These are phyloP conservation scores for Piezodorus guildinii DNA, from an alignment of 1,140 invertebrate species.

Conservation along the genomic window DNA sequence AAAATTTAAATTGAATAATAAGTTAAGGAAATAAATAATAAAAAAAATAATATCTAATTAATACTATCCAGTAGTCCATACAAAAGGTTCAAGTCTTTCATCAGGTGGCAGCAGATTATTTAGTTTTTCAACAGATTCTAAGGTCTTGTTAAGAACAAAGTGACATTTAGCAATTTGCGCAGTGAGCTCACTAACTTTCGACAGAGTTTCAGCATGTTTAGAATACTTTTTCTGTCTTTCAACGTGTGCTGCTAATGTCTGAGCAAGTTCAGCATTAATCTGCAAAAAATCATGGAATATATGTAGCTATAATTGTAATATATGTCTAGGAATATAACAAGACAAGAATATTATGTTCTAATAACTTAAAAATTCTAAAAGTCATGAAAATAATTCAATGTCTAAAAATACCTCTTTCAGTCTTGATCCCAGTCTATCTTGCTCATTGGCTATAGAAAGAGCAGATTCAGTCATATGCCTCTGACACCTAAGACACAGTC, in stretches of 20 bases:
- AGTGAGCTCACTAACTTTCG: slow-evolving; percentile 63
- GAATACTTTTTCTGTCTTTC: slow-evolving; percentile 75
- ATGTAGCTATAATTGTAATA: neutral
- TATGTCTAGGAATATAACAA: neutral
- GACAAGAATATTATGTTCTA: neutral
- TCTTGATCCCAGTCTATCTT: slow-evolving; percentile 53
- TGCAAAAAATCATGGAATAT: slow-evolving; percentile 32
- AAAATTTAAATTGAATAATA: neutral
- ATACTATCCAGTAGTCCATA: slow-evolving; percentile 65
- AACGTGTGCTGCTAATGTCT: slow-evolving; percentile 52
- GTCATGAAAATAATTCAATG: neutral
- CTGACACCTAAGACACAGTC: slow-evolving; percentile 57
- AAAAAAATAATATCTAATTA: neutral
- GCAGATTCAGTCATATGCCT: slow-evolving; percentile 61
- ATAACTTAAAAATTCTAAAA: neutral
- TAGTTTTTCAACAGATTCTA: slow-evolving; percentile 71
- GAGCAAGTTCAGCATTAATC: slow-evolving; percentile 60
- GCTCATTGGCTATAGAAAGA: slow-evolving; percentile 56
- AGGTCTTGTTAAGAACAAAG: slow-evolving; percentile 66
- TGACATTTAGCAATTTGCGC: slow-evolving; percentile 72
- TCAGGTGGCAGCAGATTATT: slow-evolving; percentile 73
- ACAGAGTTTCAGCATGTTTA: slow-evolving; percentile 71
- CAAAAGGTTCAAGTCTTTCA: slow-evolving; percentile 77
- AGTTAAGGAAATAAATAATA: neutral
- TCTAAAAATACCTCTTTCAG: slow-evolving; percentile 55